Evolutionary conservation across 2,113 vertebrate species (phyloP), one percentile per base, ranked within the genome.

Genomic region (Cranoglanis bouderius): DNA sequence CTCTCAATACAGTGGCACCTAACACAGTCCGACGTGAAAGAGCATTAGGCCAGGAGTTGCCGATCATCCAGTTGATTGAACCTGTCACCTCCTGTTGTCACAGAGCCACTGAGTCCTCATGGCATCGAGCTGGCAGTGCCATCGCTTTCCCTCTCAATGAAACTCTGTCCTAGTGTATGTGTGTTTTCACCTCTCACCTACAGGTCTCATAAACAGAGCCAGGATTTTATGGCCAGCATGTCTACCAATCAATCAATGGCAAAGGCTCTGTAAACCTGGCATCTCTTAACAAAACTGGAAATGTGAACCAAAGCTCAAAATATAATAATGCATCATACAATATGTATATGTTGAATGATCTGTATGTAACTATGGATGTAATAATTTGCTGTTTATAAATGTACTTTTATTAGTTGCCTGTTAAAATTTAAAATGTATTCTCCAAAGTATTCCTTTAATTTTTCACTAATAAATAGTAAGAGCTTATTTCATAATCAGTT

Each of bases 21-120:
- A 91, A 93, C 89, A 67, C 94, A 93, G 94, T 93, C 93, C 89
- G 93, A 96, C 94, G 94, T 92, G 93, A 94, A 94, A 95, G 93
- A 92, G 92, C 94, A 93, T 94, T 94, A 94, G 92, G 93, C 93
- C 87, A 88, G 74, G 67, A 93, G 93, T 91, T 92, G 91, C 91
- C 63, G 81, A 91, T 85, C 92, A 90, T 91, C 85, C 92, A 93
- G 92, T 92, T 94, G 93, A 95, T 94, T 92, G 92, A 89, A 91
- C 88, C 90, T 93, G 94, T 94, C 94, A 92, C 94, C 92, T 92
- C 89, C 84, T 86, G 93, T 94, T 92, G 86, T 93, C 91, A 92
- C 94, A 88, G 89, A 85, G 85, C 91, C 85, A 89, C 92, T 91
- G 88, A 87, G 84, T 87, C 84, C 84, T 87, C 75, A 83, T 87